These are phyloP conservation scores for Leucopternis melanops DNA, from an alignment of 2,113 vertebrate genomes.

Conservation along the genomic window DNA sequence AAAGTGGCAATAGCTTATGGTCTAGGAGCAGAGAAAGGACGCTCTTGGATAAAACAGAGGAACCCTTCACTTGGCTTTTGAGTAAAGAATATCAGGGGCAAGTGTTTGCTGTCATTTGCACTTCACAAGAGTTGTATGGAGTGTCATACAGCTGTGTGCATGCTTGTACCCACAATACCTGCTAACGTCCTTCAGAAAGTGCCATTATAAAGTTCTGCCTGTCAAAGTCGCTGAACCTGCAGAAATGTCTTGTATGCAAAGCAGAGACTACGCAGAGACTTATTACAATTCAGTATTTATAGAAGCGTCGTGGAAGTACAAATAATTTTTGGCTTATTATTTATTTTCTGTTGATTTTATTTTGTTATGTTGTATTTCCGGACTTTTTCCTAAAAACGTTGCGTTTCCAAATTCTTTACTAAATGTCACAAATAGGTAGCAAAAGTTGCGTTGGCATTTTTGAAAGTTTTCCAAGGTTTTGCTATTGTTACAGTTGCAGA, in stretches of 20 bases:
- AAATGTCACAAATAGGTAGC: background rate
- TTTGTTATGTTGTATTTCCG: background rate
- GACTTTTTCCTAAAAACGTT: background rate
- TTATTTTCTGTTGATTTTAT: background rate
- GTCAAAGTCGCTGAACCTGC: background rate
- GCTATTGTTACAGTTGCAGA: background rate
- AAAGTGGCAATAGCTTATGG: background rate
- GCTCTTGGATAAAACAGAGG: background rate
- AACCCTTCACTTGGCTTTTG: background rate
- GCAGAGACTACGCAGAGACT: background rate
- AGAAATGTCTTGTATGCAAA: background rate
- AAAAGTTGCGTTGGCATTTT: background rate
- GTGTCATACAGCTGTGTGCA: rapidly evolving
- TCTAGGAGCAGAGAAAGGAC: background rate
- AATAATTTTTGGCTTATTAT: background rate
- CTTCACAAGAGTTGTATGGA: background rate
- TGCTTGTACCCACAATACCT: background rate
- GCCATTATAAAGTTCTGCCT: background rate
- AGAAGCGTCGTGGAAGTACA: background rate
- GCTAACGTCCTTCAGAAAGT: background rate
- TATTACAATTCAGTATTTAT: background rate
- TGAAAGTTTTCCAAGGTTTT: background rate
- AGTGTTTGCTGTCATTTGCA: background rate
- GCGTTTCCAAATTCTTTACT: background rate
- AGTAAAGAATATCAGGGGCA: background rate